Evolutionary conservation across 2,113 vertebrate genomes (phyloP), one percentile per base, ranked within the genome.

Genomic region (Periophthalmodon schlosseri): DNA sequence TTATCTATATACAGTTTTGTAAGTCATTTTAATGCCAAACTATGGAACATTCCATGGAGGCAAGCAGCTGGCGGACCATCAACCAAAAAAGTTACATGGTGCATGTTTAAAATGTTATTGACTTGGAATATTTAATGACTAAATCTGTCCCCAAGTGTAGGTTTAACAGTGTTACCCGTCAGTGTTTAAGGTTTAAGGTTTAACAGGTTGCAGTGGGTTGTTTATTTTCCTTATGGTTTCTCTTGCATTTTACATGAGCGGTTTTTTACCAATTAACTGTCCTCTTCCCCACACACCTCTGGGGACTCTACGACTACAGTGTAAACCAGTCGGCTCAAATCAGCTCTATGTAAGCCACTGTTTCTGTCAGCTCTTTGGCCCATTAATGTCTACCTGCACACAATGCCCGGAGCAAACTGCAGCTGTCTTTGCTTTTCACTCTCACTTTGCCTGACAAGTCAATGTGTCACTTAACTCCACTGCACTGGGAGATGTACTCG

Each of bases 291-390:
- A 18, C 61, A 15, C 46, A 56, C 21, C 20, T 33, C 50, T 57
- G n/a, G 54, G 50, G 66, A 75, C 57, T 73, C 73, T 6, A 18
- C 16, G 56, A 75, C 75, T 61, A 65, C 16, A 34, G 36, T 83
- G 39, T 69, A 52, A 24, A 77, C 58, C 74, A 87, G 81, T 89
- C 82, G 80, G 39, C 68, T 77, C 70, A 76, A 77, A 86, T 83
- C 72, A 82, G 72, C 79, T 81, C 63, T 52, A 54, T 74, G 67
- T 65, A 50, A 77, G 76, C 77, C 24, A 57, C 23, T 67, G 73
- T 68, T 76, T 52, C 63, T 75, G 54, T 67, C 74, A 47, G 67
- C 76, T 56, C 65, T 58, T 47, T 80, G 36, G 16, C 66, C 79
- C 57, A 68, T 24, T 75, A 80, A 71, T 34, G 6, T 28, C 39